Evolutionary conservation across 2,797 vertebrate species (phyloP).

Genomic region (Okamejei kenojei): DNA sequence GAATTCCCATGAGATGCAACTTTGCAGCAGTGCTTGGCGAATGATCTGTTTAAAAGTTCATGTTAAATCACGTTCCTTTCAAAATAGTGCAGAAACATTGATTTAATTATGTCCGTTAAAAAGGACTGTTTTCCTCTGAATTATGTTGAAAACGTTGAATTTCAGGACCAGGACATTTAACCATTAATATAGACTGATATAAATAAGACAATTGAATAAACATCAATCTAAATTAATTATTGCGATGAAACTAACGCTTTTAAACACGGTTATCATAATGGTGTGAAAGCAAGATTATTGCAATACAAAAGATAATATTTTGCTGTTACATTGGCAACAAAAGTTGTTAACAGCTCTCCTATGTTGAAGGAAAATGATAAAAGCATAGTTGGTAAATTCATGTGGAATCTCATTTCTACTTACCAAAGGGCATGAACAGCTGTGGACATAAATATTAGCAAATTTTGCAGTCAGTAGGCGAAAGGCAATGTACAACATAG

Average conservation of each 20-base stretch:
- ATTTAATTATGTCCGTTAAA: not conserved
- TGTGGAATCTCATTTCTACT: not conserved
- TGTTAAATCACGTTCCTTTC: too few species aligned
- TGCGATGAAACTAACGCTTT: too few species aligned
- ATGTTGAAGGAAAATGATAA: too few species aligned
- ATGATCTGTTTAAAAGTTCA: too few species aligned
- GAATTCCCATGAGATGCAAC: not conserved
- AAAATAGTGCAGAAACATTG: not conserved
- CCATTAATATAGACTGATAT: not conserved
- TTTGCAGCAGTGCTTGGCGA: not conserved
- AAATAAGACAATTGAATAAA: not conserved
- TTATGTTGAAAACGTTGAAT: not conserved
- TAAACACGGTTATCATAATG: too few species aligned
- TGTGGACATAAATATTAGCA: not conserved
- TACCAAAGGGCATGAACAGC: not conserved
- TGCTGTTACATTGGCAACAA: too few species aligned
- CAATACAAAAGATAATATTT: too few species aligned
- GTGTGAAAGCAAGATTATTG: too few species aligned
- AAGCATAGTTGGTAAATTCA: too few species aligned
- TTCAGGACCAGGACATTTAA: not conserved
- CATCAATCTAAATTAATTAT: not conserved
- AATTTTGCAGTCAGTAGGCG: not conserved
- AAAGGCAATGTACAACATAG: not conserved
- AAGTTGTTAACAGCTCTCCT: too few species aligned
- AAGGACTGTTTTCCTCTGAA: not conserved